phyloP scores from a whole-genome alignment of 37 sponge, comb jelly and placozoan species.

The Crambe crambe region DNA sequence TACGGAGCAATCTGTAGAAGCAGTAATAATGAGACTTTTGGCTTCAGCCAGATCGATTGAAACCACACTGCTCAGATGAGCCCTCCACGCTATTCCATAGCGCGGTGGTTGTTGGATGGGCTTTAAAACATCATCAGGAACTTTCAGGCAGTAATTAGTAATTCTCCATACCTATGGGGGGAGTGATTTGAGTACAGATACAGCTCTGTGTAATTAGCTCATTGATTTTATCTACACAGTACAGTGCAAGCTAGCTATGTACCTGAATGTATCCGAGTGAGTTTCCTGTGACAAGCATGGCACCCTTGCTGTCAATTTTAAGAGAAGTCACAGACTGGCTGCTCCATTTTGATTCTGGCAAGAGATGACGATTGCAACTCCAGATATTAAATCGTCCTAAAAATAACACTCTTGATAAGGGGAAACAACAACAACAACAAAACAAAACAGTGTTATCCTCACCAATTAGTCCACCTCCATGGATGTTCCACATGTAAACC shows the following conservation, averaged over 20 bases:
- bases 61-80: conserved; percentile 56
- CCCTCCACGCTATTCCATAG: conserved; percentile 43
- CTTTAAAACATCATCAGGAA: not conserved
- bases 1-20: conserved; percentile 78
- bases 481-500: conserved; percentile 84
- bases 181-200: not conserved
- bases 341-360: not conserved
- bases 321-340: conserved; percentile 57
- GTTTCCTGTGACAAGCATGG: conserved; percentile 62
- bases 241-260: too few relatives aligned
- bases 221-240: not conserved
- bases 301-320: conserved; percentile 23
- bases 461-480: conserved; percentile 61
- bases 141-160: conserved; percentile 50
- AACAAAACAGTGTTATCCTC: not conserved
- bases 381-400: conserved; percentile 23
- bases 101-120: conserved; percentile 40
- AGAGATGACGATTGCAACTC: conserved; percentile 17
- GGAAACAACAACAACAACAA: conserved; percentile 12
- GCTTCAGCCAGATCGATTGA: conserved; percentile 68
- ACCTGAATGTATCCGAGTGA: conserved; percentile 83
- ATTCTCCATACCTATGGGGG: conserved; percentile 57
- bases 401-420: not conserved
- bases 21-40: conserved; percentile 61
- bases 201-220: too few relatives aligned